These are phyloP conservation scores for Nephrotoma flavescens DNA, from an alignment of 2,888 invertebrate species.

Conservation along the genomic window DNA sequence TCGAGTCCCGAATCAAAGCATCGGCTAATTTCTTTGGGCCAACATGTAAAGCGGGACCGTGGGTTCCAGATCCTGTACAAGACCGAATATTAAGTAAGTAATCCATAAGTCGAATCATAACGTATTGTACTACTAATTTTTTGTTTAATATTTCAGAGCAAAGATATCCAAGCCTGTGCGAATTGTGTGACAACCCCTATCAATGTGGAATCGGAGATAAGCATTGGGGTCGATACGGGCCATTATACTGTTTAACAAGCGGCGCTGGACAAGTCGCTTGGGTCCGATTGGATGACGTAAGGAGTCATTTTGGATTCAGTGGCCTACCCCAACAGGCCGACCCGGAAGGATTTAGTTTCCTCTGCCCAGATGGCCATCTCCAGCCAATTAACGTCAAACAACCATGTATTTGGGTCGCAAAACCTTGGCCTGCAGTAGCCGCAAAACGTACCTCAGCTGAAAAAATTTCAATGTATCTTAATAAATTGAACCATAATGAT, in stretches of 20 bases:
- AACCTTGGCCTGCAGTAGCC: constrained; percentile 64
- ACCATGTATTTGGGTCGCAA: constrained; percentile 64
- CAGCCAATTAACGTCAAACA: constrained; percentile 39
- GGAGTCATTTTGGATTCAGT: constrained; percentile 47
- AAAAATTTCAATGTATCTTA: constrained; percentile 36
- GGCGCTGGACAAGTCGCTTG: constrained; percentile 70
- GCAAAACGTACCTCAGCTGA: constrained; percentile 33
- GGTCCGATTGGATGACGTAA: constrained; percentile 57
- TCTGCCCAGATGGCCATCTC: constrained; percentile 62
- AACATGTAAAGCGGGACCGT: constrained; percentile 76
- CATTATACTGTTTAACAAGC: constrained; percentile 62
- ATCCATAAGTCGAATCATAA: not conserved
- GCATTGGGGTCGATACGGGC: constrained; percentile 72
- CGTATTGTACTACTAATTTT: not conserved
- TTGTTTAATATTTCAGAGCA: constrained; percentile 30
- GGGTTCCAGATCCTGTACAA: constrained; percentile 51
- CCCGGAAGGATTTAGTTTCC: constrained; percentile 44
- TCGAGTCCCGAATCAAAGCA: constrained; percentile 61
- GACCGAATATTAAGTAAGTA: constrained; percentile 53
- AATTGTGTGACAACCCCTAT: constrained; percentile 46
- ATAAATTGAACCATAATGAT: constrained; percentile 29
- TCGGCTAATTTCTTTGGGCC: constrained; percentile 59
- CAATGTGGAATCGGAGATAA: constrained; percentile 52
- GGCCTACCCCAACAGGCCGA: constrained; percentile 27
- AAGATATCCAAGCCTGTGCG: constrained; percentile 56